These are phyloP conservation scores for Calidris pugnax DNA, from an alignment of 2,113 vertebrate genomes.

Conservation along the genomic window DNA sequence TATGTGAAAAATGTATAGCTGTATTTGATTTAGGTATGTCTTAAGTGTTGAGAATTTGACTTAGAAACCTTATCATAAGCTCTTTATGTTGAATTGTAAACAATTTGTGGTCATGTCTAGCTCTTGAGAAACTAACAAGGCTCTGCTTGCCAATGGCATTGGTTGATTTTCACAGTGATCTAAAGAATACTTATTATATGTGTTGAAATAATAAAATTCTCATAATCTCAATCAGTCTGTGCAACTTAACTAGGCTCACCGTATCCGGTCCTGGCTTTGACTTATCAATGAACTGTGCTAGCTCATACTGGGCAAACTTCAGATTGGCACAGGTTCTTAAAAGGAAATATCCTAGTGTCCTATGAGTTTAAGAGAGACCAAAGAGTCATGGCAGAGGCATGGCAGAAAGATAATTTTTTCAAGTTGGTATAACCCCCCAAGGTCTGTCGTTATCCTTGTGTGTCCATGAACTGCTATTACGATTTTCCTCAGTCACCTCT, in stretches of 20 bases:
- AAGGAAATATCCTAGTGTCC: neutral
- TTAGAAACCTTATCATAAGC: neutral
- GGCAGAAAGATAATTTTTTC: neutral
- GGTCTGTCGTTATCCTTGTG: slow-evolving; percentile 31
- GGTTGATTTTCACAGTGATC: neutral
- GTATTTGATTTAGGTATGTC: neutral
- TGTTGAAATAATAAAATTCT: neutral
- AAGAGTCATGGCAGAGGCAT: neutral
- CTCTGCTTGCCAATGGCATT: neutral
- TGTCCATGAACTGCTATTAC: slow-evolving; percentile 37
- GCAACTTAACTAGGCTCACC: neutral
- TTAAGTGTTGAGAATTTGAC: neutral
- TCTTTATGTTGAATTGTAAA: neutral
- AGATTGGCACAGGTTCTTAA: neutral
- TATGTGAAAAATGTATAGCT: neutral
- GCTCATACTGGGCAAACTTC: neutral
- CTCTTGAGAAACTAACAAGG: neutral
- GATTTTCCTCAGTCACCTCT: slow-evolving; percentile 38
- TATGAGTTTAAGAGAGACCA: neutral
- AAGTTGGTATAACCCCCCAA: neutral
- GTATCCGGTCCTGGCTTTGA: neutral
- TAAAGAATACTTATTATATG: neutral
- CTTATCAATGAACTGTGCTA: neutral
- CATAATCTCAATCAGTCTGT: neutral
- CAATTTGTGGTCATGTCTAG: neutral